phyloP scores from a whole-genome alignment of 1,140 invertebrate species.

The Pseudomyrmex flavicornis region DNA sequence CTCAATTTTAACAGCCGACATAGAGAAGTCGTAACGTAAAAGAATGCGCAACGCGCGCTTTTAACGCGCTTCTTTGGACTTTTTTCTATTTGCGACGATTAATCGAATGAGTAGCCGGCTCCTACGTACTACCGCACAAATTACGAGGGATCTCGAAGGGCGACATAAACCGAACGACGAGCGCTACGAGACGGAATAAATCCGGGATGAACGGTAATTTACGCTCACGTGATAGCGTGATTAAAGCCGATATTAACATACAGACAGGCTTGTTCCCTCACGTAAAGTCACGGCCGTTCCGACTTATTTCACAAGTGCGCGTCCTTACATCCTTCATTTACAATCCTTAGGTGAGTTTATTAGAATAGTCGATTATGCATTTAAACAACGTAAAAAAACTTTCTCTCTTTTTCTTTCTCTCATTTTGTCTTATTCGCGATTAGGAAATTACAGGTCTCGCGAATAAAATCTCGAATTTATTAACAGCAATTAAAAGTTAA shows the following conservation, averaged over 20 bases:
- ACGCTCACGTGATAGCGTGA: constrained; percentile 41
- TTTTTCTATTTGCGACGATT: background rate
- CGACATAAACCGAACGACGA: constrained; percentile 37
- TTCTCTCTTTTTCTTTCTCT: no score
- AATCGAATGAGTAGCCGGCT: constrained; percentile 35
- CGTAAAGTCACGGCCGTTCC: constrained; percentile 6
- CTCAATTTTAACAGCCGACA: constrained; percentile 45
- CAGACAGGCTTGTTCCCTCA: constrained; percentile 31
- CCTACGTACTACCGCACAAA: constrained; percentile 3
- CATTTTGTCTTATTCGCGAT: background rate
- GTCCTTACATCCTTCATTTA: constrained; percentile 3
- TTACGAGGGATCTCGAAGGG: constrained; percentile 50
- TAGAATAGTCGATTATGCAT: constrained; percentile 35
- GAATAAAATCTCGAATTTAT: background rate
- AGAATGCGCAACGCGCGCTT: background rate
- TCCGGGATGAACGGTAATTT: constrained; percentile 50
- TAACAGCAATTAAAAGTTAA: no score
- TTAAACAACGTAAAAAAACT: constrained; percentile 7
- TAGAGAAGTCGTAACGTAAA: constrained; percentile 20
- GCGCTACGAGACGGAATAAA: constrained; percentile 46
- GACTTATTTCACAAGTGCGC: background rate
- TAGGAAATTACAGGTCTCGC: background rate
- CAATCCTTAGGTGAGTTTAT: constrained; percentile 24
- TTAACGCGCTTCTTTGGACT: constrained; percentile 27
- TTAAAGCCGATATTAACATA: constrained; percentile 58